Evolutionary conservation across 2,888 invertebrate species (phyloP).

Genomic region (Agonum fuliginosum): DNA sequence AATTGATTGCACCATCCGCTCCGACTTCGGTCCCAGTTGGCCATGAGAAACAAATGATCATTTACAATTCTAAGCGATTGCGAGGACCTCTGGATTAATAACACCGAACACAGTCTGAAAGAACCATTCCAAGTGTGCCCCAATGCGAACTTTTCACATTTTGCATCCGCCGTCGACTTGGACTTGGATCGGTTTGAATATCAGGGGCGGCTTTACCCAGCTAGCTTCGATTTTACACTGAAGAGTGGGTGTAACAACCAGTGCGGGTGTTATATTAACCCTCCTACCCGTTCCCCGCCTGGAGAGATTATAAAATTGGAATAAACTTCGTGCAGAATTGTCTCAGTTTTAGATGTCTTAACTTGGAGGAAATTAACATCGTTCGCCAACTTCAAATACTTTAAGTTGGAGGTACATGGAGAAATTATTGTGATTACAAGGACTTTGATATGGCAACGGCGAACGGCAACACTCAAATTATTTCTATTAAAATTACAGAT

Average conservation of each 20-base stretch:
- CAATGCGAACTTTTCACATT: conserved; percentile 51
- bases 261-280: background rate
- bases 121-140: conserved; percentile 53
- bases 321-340: conserved; percentile 7
- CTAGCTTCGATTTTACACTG: background rate
- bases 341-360: background rate
- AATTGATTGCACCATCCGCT: conserved; percentile 59
- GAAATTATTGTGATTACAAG: background rate
- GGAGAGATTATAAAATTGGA: conserved; percentile 27
- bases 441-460: too few relatives aligned
- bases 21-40: conserved; percentile 57
- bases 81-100: conserved; percentile 58
- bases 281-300: background rate
- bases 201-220: conserved; percentile 11
- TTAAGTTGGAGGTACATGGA: too few relatives aligned
- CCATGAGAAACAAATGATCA: conserved; percentile 60
- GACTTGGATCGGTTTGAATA: conserved; percentile 28
- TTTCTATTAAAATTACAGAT: background rate
- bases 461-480: background rate
- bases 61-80: conserved; percentile 60
- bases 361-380: background rate
- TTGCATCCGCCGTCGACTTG: conserved; percentile 54
- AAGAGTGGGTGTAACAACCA: background rate
- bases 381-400: background rate
- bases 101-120: conserved; percentile 45